Base-by-base conservation (phyloP, 1,140 invertebrate genomes). In the Orchesella cincta region DNA sequence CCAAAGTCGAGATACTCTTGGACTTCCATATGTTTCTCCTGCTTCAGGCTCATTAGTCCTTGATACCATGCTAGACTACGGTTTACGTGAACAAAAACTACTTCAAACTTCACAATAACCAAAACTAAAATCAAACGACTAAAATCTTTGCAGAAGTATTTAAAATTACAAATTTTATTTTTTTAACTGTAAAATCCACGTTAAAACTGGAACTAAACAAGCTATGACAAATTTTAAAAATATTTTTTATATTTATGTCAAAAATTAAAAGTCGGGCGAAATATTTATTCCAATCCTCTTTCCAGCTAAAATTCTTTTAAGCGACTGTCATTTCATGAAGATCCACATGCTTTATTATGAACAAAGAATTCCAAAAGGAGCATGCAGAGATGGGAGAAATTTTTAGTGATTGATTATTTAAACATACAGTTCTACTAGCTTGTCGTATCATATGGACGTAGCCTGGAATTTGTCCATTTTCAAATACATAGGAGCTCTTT, bases 401-500 rank as follows among this genome's bases (percentile, higher is more conserved):
- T 46, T 20, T 46, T 46, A 12, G 20, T 46, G 20, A 12, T 46
- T 46, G 20, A 46, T 20, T 20, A 46, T 12, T 20, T 46, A 46
- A 46, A 46, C 20, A 46, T 12, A 46, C 39, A 46, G 20, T 29
- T 33, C 31, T 2, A 29, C 71, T 73, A 31, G 71, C 8, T 26
- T 73, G 71, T 5, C 26, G 71, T 12, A 73, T 14, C 2, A 39
- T 46, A 1, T 73, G 71, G 34, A 73, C 35, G 46, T 23, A 23
- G 8, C 71, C 71, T 39, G 71, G 71, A 36, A 73, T 51, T 31
- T 73, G 71, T n/a, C 35, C 34, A 51, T 73, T 73, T 35, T 73
- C 71, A 39, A 73, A 73, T 3, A 73, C 26, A 23, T 73, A 73
- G n/a, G 71, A 73, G 71, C 39, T 73, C 71, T 51, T 36, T 73